phyloP scores from a whole-genome alignment of 2,113 vertebrate species.

The Tringa solitaria region DNA sequence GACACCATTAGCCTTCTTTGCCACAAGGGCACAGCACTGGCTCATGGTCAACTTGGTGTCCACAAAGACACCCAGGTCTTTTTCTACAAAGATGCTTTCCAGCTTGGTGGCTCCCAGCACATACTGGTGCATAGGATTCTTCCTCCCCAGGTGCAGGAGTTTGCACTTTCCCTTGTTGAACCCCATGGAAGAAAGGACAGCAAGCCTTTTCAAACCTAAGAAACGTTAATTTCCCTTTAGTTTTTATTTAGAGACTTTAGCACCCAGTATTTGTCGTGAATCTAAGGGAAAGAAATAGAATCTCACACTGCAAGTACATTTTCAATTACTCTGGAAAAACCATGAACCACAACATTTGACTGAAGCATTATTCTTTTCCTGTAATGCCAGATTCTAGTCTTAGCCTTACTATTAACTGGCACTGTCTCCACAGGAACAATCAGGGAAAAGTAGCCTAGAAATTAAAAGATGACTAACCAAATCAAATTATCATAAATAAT shows the following conservation, averaged over 20 bases:
- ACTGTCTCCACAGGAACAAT: neutral
- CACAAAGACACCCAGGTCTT: neutral
- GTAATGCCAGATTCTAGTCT: neutral
- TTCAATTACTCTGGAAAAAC: neutral
- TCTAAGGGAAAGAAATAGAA: neutral
- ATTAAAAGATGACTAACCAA: neutral
- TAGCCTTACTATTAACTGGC: neutral
- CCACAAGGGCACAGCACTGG: neutral
- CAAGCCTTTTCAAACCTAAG: neutral
- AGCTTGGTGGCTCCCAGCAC: neutral
- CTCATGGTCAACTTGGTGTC: neutral
- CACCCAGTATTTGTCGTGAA: neutral
- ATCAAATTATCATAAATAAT: neutral
- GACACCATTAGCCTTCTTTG: neutral
- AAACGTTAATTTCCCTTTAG: neutral
- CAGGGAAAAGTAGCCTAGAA: neutral
- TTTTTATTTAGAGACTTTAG: neutral
- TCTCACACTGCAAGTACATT: neutral
- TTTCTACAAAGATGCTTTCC: neutral
- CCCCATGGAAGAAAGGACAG: neutral
- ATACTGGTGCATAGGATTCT: neutral
- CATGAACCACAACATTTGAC: neutral
- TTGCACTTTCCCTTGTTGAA: neutral
- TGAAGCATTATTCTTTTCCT: neutral
- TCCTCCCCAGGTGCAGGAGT: neutral